phyloP scores from a whole-genome alignment of 2,797 vertebrate species.

The Sebastes alutus region DNA sequence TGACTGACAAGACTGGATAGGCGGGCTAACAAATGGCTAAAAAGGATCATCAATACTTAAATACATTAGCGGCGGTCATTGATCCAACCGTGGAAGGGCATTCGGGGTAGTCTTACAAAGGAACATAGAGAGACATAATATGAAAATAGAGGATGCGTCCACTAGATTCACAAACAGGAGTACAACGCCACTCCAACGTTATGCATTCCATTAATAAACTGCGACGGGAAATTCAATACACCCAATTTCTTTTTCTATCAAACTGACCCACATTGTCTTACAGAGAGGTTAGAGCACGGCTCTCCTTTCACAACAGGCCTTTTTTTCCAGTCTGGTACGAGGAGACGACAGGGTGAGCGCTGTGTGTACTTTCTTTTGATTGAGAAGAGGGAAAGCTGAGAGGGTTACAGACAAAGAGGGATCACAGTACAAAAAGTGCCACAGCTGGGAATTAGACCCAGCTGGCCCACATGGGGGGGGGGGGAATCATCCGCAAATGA shows the following conservation, averaged over 20 bases:
- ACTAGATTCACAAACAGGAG: neutral
- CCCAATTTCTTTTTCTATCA: neutral
- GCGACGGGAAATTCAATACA: slow-evolving; percentile 14
- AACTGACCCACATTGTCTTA: slow-evolving; percentile 28
- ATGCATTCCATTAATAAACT: neutral
- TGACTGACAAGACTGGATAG: slow-evolving; percentile 4
- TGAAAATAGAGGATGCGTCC: neutral
- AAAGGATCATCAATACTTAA: slow-evolving; percentile 17
- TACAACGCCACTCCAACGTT: neutral
- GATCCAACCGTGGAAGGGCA: neutral
- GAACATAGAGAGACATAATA: neutral
- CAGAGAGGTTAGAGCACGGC: slow-evolving; percentile 9
- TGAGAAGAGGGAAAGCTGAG: slow-evolving; percentile 37
- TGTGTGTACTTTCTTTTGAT: slow-evolving; percentile 37
- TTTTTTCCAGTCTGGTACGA: neutral
- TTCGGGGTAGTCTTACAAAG: neutral
- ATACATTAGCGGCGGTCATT: slow-evolving; percentile 11
- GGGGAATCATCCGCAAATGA: slow-evolving; percentile 2
- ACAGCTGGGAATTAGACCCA: slow-evolving; percentile 38
- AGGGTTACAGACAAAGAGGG: slow-evolving; percentile 48
- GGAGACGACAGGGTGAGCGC: slow-evolving; percentile 6
- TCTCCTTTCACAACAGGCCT: slow-evolving; percentile 21
- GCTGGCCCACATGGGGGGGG: neutral
- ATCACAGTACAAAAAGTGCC: slow-evolving; percentile 26
- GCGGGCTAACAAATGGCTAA: slow-evolving; percentile 4